Conservation (phyloP, 2,797 vertebrate genomes). For the Eupleurogrammus muticus region DNA sequence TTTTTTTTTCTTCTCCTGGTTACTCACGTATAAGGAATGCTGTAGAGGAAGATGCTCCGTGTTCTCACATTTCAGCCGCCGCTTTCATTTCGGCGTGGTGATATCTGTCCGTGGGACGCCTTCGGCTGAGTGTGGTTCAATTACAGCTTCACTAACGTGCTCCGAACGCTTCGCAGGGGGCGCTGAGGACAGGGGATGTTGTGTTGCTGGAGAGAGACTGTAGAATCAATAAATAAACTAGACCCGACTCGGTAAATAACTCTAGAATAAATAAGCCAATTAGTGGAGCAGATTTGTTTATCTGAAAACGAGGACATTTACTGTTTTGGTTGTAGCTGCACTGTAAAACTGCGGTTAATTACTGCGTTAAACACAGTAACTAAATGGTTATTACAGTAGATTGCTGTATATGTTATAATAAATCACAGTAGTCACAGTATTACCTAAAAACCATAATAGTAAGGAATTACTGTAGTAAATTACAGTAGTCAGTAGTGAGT, state of each 20-base stretch:
- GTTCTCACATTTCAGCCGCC: background rate
- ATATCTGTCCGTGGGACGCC: background rate
- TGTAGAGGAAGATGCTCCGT: background rate
- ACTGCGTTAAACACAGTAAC: too few relatives aligned
- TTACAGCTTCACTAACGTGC: constrained; percentile 8
- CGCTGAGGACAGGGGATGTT: too few relatives aligned
- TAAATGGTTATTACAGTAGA: too few relatives aligned
- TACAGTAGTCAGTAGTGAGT: too few relatives aligned
- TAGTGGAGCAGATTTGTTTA: background rate
- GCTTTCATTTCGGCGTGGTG: background rate
- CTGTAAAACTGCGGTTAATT: too few relatives aligned
- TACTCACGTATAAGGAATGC: background rate
- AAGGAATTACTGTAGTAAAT: too few relatives aligned
- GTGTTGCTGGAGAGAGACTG: too few relatives aligned
- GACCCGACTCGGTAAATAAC: constrained; percentile 12
- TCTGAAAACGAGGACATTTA: background rate
- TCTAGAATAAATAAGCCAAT: constrained; percentile 8
- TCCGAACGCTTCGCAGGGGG: background rate
- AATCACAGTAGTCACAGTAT: too few relatives aligned
- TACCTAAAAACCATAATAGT: too few relatives aligned
- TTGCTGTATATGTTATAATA: too few relatives aligned
- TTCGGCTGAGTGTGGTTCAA: background rate
- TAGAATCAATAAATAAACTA: too few relatives aligned
- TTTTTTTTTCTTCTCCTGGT: background rate
- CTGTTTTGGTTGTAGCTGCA: background rate